Base-by-base conservation (phyloP, 2,113 vertebrate species). In the Xenus cinereus region DNA sequence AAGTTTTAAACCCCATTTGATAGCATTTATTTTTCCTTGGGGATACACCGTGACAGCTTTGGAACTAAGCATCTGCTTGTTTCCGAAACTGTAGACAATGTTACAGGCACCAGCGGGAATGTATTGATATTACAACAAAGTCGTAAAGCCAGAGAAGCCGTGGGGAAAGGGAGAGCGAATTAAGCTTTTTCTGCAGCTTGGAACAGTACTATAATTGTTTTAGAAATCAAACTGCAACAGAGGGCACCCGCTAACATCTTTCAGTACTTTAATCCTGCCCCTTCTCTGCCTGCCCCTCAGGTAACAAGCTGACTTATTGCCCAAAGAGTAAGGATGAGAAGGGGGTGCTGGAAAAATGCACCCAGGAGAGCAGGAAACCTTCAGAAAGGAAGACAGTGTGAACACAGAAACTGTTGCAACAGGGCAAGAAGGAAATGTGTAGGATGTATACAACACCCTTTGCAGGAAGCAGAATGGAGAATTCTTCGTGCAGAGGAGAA, bases 121-220 rank as follows among this genome's bases (percentile, higher is more conserved):
- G 6, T 26, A 33, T 18, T 12, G 57, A 32, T 45, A 24, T 7
- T 54, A 43, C 37, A 72, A 90, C 41, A 50, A 75, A 88, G 45
- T 48, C 22, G 1, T 45, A 51, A 68, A 86, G 39, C 5, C 18
- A 27, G 39, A 62, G 20, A 15, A 45, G 2, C 48, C 21, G 7
- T 4, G 1, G 7, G 17, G 2, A 2, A 28, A 39, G 10, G 14
- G 18, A 24, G 2, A 11, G 14, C 1, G 17, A 28, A 26, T 20
- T 43, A n/a, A 10, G 22, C 1, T 30, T 43, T 69, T 37, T 14
- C 15, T n/a, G 27, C 12, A 2, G 17, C 57, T 84, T 35, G 19
- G 20, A 46, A n/a, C 30, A 18, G 27, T n/a, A 60, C n/a, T 48
- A 0, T 16, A 43, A 26, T 12, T 56, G 13, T 69, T 83, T 57